Percentiles rank a stretch among this genome's conserved stretches.
Evolutionary conservation across 2,797 vertebrate genomes (phyloP).

Genomic region (Hippopotamyrus pictus): DNA sequence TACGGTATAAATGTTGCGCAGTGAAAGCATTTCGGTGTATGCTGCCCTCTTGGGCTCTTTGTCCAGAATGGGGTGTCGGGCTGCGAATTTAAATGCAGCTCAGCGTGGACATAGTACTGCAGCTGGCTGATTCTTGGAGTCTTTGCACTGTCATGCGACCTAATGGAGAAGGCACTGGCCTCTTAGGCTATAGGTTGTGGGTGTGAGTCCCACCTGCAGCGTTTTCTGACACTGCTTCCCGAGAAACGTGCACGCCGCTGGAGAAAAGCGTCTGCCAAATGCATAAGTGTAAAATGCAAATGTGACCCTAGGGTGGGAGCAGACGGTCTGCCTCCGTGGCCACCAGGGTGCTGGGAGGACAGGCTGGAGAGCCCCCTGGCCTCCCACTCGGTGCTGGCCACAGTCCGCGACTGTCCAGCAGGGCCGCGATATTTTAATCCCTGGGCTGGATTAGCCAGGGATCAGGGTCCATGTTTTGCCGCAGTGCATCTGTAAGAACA

Average conservation of each 20-base stretch:
- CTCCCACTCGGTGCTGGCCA: background rate
- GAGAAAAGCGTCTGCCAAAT: background rate
- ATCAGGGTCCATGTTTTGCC: background rate
- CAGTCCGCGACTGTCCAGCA: background rate
- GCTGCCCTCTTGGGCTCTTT: background rate
- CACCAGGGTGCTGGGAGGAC: background rate
- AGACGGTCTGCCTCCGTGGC: background rate
- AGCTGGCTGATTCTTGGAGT: background rate
- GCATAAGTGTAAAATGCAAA: background rate
- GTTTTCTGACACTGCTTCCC: background rate
- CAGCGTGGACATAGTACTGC: background rate
- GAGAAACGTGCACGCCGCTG: background rate
- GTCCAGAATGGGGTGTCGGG: background rate
- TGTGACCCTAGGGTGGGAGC: background rate
- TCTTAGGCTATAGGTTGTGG: slow-evolving; percentile 60
- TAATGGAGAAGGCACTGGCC: slow-evolving; percentile 60
- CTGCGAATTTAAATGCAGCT: background rate
- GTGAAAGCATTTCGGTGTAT: background rate
- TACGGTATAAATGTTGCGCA: background rate
- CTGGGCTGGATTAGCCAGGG: background rate
- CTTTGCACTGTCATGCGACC: slow-evolving; percentile 17
- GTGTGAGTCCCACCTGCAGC: slow-evolving; percentile 48
- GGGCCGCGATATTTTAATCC: background rate
- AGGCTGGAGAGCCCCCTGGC: background rate
- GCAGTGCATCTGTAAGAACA: background rate